A percentile compares a stretch with the other conserved stretches of the same genome.
Conservation (phyloP, 1,140 invertebrate species). For the Pseudomyrmex cubaensis region DNA sequence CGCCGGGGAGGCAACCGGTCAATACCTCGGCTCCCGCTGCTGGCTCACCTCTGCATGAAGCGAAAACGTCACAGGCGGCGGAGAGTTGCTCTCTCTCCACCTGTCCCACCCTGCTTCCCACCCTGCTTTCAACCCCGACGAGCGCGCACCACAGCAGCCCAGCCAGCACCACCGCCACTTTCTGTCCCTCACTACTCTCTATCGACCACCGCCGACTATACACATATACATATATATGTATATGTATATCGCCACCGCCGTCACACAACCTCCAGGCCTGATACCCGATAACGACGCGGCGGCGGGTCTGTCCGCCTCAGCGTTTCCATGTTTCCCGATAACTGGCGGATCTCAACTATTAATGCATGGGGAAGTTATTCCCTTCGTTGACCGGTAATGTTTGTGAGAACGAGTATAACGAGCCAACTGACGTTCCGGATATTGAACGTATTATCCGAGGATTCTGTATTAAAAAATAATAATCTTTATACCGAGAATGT, state of each 20-base stretch:
- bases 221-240: too few relatives aligned
- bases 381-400: conserved; percentile 39
- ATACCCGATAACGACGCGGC: conserved; percentile 58
- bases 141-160: conserved; percentile 54
- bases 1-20: conserved; percentile 81
- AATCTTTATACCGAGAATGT: not conserved
- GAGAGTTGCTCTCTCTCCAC: conserved; percentile 77
- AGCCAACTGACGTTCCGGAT: not conserved
- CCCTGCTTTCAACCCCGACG: conserved; percentile 26
- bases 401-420: not conserved
- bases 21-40: conserved; percentile 80
- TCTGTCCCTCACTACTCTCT: conserved; percentile 31
- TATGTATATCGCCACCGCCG: not conserved
- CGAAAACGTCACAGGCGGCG: conserved; percentile 78
- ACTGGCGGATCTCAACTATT: conserved; percentile 31
- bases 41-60: conserved; percentile 78
- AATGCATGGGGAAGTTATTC: conserved; percentile 10
- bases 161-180: conserved; percentile 51
- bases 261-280: conserved; percentile 30
- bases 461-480: not conserved
- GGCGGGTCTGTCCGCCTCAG: conserved; percentile 17
- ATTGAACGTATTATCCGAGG: not conserved
- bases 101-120: conserved; percentile 64
- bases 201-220: conserved; percentile 6
- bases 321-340: conserved; percentile 46